These are phyloP conservation scores for Amblyjoppa fuscipennis DNA, from an alignment of 2,888 invertebrate species.

Conservation along the genomic window DNA sequence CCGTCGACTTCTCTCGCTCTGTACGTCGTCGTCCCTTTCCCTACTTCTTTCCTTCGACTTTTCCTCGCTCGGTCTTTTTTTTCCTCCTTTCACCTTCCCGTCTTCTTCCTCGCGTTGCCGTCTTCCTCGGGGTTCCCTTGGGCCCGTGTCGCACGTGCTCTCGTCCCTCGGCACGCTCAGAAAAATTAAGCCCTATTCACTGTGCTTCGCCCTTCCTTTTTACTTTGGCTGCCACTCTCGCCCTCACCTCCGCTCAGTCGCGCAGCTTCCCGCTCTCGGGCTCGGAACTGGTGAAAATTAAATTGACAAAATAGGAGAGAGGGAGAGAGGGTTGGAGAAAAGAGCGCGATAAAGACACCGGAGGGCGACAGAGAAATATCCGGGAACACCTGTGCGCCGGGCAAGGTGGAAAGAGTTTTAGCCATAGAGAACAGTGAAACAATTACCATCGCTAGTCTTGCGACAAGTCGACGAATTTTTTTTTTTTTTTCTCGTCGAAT, in stretches of 20 bases:
- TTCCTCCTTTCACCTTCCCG: conserved; percentile 27
- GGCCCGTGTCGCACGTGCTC: conserved; percentile 67
- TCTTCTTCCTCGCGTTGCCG: conserved; percentile 35
- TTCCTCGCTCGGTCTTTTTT: conserved; percentile 28
- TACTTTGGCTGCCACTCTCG: conserved; percentile 45
- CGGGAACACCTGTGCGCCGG: conserved; percentile 13
- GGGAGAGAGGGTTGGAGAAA: background rate
- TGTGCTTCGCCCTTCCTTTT: conserved; percentile 49
- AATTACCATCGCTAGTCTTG: conserved; percentile 34
- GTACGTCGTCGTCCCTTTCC: conserved; percentile 55
- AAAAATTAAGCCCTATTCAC: conserved; percentile 76
- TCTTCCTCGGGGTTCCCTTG: conserved; percentile 20
- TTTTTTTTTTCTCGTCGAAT: conserved; percentile 27
- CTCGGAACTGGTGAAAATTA: conserved; percentile 65
- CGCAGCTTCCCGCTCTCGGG: conserved; percentile 32
- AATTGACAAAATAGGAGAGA: conserved; percentile 71
- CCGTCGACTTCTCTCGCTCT: conserved; percentile 58
- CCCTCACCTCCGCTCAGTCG: conserved; percentile 25
- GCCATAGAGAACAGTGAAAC: conserved; percentile 33
- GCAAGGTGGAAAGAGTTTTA: conserved; percentile 36
- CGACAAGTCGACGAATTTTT: conserved; percentile 36
- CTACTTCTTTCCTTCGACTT: conserved; percentile 48
- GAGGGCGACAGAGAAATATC: conserved; percentile 26
- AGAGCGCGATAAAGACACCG: conserved; percentile 1
- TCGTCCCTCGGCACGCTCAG: conserved; percentile 65